Base-by-base conservation (phyloP, 2,888 invertebrate species). In the Pandemis heparana region DNA sequence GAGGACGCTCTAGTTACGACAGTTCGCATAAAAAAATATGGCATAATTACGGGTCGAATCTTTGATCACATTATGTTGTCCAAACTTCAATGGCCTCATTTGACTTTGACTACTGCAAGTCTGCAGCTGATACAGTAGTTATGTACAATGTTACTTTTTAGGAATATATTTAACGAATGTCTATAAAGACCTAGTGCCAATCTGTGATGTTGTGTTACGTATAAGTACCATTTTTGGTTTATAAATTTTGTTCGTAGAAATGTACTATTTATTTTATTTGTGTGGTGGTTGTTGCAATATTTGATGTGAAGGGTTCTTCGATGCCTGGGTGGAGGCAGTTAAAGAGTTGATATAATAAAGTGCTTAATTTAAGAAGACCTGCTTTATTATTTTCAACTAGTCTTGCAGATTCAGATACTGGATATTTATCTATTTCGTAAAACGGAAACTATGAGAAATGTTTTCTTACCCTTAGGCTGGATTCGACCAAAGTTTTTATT, bases 191-290 rank as follows among this genome's bases (percentile, higher is more conserved):
- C 79, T 85, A 83, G 83, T 85, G 85, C 81, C 83, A 84, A 85
- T 85, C 87, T 88, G 88, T 88, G 88, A 87, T 88, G 80, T 81
- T 77, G 79, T 79, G 78, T 78, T 75, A 53, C 38, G 62, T 53
- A 39, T 75, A 70, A 72, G 46, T 70, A 60, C 61, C 39, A 56
- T 70, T 71, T 69, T 70, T 32, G 10, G 38, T 53, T 48, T 5
- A 23, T 39, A 60, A 59, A 23, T 63, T 68, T 60, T 66, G 75
- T 79, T 80, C 78, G 79, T 80, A 79, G 1, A n/a, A 79, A 23
- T 61, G 8, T 74, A 73, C 62, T 76, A 76, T 76, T 77, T 70
- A 68, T 61, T 76, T 75, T 68, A 56, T 71, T 60, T 71, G 59
- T 62, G n/a, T 16, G n/a, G n/a, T 69, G 53, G n/a, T 59, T 12